These are phyloP conservation scores for Napeogenes inachia DNA, from an alignment of 2,888 invertebrate genomes.

Conservation along the genomic window DNA sequence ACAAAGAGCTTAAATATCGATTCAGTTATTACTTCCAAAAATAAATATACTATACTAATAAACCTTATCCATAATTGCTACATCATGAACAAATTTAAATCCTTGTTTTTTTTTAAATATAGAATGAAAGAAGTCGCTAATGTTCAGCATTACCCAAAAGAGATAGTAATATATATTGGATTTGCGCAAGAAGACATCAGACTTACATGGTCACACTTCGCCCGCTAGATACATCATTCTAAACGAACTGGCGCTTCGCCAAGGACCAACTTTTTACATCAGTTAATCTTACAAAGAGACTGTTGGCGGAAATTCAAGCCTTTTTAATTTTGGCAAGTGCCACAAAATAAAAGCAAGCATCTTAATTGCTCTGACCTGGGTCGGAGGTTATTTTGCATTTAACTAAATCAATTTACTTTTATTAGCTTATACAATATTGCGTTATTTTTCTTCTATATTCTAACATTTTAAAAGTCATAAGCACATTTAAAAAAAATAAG, in stretches of 20 bases:
- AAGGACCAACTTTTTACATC: constrained; percentile 7
- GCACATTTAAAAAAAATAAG: too few species aligned
- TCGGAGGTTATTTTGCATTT: constrained; percentile 1
- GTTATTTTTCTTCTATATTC: constrained; percentile 2
- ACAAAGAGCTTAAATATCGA: too few species aligned
- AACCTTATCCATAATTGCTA: too few species aligned
- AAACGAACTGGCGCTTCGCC: constrained; percentile 7
- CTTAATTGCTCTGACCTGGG: constrained; percentile 6
- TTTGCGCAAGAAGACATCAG: background rate
- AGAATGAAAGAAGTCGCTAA: too few species aligned
- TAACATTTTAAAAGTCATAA: background rate
- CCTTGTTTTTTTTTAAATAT: too few species aligned
- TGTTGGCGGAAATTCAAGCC: constrained; percentile 8
- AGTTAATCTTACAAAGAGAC: constrained; percentile 8
- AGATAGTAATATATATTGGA: background rate
- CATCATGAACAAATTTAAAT: too few species aligned
- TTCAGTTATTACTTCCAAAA: too few species aligned
- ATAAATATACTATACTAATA: too few species aligned
- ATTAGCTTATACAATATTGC: constrained; percentile 9
- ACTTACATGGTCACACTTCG: constrained; percentile 7
- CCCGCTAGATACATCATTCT: constrained; percentile 7
- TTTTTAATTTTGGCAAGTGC: constrained; percentile 7
- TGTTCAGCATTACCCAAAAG: too few species aligned
- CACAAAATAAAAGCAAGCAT: constrained; percentile 7
- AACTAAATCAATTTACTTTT: too few species aligned